Evolutionary conservation across 2,797 vertebrate species (phyloP), one percentile per base, ranked within the genome.

Genomic region (Acipenser ruthenus): DNA sequence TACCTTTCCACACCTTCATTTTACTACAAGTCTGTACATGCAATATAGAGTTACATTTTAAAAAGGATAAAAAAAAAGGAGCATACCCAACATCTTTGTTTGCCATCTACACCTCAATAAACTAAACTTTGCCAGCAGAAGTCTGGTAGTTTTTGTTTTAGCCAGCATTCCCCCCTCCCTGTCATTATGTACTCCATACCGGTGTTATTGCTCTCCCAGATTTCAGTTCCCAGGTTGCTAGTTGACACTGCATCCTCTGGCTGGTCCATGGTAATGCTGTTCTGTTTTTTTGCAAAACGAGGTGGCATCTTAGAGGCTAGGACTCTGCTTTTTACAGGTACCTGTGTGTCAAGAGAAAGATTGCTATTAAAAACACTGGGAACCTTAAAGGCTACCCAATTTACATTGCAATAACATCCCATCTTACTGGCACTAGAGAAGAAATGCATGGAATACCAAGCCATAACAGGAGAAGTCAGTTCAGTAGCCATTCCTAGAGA

Each of bases 261-360:
- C 59, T 95, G 96, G 65, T 98, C 96, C 18, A 97, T 81, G 69
- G 91, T 90, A 73, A 99, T 80, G 74, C 77, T 84, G 70, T 86
- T 92, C 74, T 98, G 96, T 74, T 98, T 99, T 83, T 99, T 99
- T 1, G 95, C 93, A 78, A 99, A 99, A 0, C 97, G 94, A 11
- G 97, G 97, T 0, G 97, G 96, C 70, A 99, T 96, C 68, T 97
- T 95, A 1, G 96, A 98, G 23, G 92, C 71, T 5, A 97, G 90
- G 7, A 90, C 76, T 2, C 93, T 89, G 77, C 83, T 91, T 79
- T 98, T 99, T 52, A 89, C 75, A 0, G 91, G 82, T 6, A 92
- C 89, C 96, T 99, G 47, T 7, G 50, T 7, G 15, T 12, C 10
- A 68, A 7, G 9, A 50, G 9, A 37, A 37, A 37, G 23, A 37